These are phyloP conservation scores for Telmatherina bonti DNA, from an alignment of 2,797 vertebrate species.

Conservation along the genomic window DNA sequence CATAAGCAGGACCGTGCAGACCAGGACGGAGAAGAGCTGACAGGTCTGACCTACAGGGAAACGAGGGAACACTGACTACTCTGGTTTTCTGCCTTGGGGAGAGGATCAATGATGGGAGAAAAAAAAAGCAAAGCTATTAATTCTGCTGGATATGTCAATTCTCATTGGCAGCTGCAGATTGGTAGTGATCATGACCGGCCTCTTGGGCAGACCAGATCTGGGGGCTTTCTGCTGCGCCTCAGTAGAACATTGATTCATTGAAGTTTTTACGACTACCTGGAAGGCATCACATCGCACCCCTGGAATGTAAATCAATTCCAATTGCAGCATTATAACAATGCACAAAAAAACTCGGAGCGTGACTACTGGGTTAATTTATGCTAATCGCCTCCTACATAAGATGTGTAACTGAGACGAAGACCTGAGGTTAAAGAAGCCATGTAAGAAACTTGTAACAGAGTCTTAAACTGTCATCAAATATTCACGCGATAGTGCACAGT, in stretches of 20 bases:
- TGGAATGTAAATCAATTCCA: slow-evolving; percentile 73
- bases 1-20: slow-evolving; percentile 68
- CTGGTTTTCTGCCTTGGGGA: slow-evolving; percentile 63
- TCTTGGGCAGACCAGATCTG: slow-evolving; percentile 55
- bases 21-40: slow-evolving; percentile 63
- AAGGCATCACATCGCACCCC: slow-evolving; percentile 46
- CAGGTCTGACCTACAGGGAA: slow-evolving; percentile 73
- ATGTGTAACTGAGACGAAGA: slow-evolving; percentile 27
- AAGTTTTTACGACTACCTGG: slow-evolving; percentile 65
- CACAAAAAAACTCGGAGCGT: slow-evolving; percentile 23
- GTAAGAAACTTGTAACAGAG: slow-evolving; percentile 39
- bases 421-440: slow-evolving; percentile 53
- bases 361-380: slow-evolving; percentile 47
- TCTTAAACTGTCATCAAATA: slow-evolving; percentile 61
- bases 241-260: slow-evolving; percentile 73
- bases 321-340: slow-evolving; percentile 62
- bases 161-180: slow-evolving; percentile 68
- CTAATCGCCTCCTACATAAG: slow-evolving; percentile 27
- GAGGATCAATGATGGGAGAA: slow-evolving; percentile 69
- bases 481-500: slow-evolving; percentile 50
- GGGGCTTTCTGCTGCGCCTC: slow-evolving; percentile 68
- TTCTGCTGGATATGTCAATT: slow-evolving; percentile 78
- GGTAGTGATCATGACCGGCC: slow-evolving; percentile 70
- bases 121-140: slow-evolving; percentile 75
- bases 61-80: slow-evolving; percentile 62